These are phyloP conservation scores for Macrochelys suwanniensis DNA, from an alignment of 2,797 vertebrate genomes.

Conservation along the genomic window DNA sequence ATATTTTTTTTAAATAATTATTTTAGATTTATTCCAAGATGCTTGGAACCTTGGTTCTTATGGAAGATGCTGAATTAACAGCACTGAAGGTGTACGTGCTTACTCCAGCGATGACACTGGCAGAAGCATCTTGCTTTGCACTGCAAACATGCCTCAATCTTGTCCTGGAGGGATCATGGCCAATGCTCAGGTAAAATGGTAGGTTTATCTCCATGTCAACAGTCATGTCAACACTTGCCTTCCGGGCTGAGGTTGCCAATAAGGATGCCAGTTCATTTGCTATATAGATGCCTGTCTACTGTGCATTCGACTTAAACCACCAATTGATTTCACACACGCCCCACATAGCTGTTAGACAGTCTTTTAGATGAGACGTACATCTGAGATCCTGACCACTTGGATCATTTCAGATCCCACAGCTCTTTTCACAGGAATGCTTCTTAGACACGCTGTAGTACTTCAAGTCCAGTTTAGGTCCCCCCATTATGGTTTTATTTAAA, in stretches of 20 bases:
- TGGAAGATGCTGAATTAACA: neutral
- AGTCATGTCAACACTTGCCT: rapidly evolving
- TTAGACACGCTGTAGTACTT: neutral
- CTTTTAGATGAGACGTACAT: neutral
- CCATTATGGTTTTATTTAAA: neutral
- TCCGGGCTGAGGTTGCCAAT: neutral
- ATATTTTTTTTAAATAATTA: neutral
- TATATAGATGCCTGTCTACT: neutral
- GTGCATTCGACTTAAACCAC: rapidly evolving
- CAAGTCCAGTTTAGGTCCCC: neutral
- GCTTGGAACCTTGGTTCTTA: neutral
- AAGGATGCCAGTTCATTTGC: neutral
- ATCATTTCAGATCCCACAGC: rapidly evolving
- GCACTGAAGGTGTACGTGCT: neutral
- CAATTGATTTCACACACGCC: neutral
- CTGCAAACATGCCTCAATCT: neutral
- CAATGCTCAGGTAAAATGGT: neutral
- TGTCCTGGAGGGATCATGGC: neutral
- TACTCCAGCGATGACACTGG: neutral
- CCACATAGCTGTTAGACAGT: rapidly evolving
- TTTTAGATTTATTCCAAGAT: neutral
- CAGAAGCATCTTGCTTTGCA: neutral
- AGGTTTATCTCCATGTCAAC: rapidly evolving
- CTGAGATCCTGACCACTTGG: rapidly evolving
- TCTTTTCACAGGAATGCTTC: neutral